Evolutionary conservation across 2,888 invertebrate species (phyloP), one percentile per base, ranked within the genome.

Genomic region (Thera britannica): DNA sequence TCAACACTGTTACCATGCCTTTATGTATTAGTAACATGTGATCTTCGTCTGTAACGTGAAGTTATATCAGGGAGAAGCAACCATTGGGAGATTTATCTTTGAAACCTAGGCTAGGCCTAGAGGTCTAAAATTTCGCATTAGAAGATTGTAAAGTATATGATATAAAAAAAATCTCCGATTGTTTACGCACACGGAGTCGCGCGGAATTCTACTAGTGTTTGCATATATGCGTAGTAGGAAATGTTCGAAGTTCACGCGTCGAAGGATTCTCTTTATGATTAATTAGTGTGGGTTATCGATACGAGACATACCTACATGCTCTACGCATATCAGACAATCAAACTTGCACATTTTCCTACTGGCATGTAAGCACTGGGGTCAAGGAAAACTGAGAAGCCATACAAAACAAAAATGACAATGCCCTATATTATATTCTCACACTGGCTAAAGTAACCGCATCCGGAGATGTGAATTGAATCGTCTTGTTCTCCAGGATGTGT

Each of bases 371-470:
- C 52, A 12, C 67, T 60, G 48, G 55, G 68, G 65, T 65, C 65
- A 69, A 65, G 68, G 64, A 55, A 70, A 72, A 69, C 51, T 36
- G 51, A 63, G 65, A 64, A 58, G 67, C 67, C 63, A 62, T 61
- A 70, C 65, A 79, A 82, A 74, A 49, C 36, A 68, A 54, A 52
- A 78, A 74, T 77, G 74, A 68, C 79, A 77, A 70, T 75, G 74
- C 69, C 70, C 76, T 70, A 75, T 46, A 77, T 78, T 73, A 75
- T 36, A 7, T 54, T 9, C 36, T 52, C 54, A 48, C 58, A 57
- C 23, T n/a, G 38, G 74, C 77, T 86, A 79, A 87, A 90, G 82
- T 89, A 85, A 82, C 83, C 74, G 68, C 83, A 83, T 90, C 88
- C 88, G 86, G 84, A 68, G 76, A 79, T 77, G 73, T 68, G 65